Conservation (phyloP, 92 coral and sea anemone species). For the Bergia puertoricense region DNA sequence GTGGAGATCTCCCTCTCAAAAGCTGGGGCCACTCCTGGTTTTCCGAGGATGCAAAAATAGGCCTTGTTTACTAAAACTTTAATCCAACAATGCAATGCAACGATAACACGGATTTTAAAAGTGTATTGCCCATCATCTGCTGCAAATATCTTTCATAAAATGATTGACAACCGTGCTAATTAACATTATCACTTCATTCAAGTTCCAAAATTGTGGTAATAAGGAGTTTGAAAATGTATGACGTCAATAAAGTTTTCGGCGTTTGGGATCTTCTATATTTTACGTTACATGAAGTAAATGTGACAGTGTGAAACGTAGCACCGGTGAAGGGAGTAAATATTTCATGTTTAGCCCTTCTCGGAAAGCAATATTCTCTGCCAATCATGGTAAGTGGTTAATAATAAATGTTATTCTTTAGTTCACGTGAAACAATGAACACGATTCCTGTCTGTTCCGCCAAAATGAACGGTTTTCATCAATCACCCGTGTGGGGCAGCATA, state of each 20-base stretch:
- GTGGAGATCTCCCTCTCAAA: no score
- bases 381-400: conserved; percentile 33
- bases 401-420: not conserved
- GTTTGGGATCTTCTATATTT: not conserved
- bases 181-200: not conserved
- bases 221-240: no score
- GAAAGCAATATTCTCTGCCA: not conserved
- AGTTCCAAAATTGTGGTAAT: no score
- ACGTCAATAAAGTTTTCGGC: no score
- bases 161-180: no score
- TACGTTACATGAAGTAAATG: not conserved
- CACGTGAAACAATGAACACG: not conserved
- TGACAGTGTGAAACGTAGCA: not conserved
- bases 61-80: no score
- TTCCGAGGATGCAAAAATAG: no score
- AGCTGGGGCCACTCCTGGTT: no score
- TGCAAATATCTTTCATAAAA: no score
- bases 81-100: no score
- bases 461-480: not conserved
- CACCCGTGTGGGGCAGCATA: not conserved
- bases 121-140: no score
- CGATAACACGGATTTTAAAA: no score
- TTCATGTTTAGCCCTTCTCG: conserved; percentile 5
- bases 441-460: not conserved
- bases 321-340: conserved; percentile 18